These are phyloP conservation scores for Chrysogorgia sp. DNA, from an alignment of 92 coral and sea anemone genomes.

Conservation along the genomic window DNA sequence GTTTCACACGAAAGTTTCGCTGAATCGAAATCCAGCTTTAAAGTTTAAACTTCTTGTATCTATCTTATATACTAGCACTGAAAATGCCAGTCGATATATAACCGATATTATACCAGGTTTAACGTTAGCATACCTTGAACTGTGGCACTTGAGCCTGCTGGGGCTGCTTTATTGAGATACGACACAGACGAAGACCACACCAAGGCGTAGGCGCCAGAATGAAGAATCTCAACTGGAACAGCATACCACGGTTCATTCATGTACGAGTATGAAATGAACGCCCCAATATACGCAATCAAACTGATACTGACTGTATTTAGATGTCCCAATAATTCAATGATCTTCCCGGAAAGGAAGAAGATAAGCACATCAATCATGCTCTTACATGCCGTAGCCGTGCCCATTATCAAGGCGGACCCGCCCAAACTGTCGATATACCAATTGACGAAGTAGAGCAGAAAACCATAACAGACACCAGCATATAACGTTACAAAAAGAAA, in stretches of 20 bases:
- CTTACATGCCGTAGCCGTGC: slow-evolving; percentile 84
- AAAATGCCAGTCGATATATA: too few relatives aligned
- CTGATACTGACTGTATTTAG: slow-evolving; percentile 76
- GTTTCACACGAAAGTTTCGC: too few relatives aligned
- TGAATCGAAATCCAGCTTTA: too few relatives aligned
- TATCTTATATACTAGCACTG: too few relatives aligned
- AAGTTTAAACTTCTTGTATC: too few relatives aligned
- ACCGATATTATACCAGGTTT: too few relatives aligned
- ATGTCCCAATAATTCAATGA: slow-evolving; percentile 70
- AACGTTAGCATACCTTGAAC: slow-evolving; percentile 67
- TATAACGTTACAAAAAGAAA: slow-evolving; percentile 73
- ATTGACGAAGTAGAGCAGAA: slow-evolving; percentile 89
- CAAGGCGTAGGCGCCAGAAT: slow-evolving; percentile 86
- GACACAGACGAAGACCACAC: slow-evolving; percentile 87
- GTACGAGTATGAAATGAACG: slow-evolving; percentile 74
- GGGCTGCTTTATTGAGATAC: slow-evolving; percentile 70
- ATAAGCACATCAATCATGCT: slow-evolving; percentile 72
- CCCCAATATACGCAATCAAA: slow-evolving; percentile 72
- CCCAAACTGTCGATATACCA: slow-evolving; percentile 89
- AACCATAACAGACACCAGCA: slow-evolving; percentile 84
- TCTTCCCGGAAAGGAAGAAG: slow-evolving; percentile 70
- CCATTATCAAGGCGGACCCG: slow-evolving; percentile 87
- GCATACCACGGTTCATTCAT: slow-evolving; percentile 83
- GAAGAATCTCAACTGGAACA: slow-evolving; percentile 79
- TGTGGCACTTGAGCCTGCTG: slow-evolving; percentile 70